These are phyloP conservation scores for Triplophysa dalaica DNA, from an alignment of 2,113 vertebrate species.

Conservation along the genomic window DNA sequence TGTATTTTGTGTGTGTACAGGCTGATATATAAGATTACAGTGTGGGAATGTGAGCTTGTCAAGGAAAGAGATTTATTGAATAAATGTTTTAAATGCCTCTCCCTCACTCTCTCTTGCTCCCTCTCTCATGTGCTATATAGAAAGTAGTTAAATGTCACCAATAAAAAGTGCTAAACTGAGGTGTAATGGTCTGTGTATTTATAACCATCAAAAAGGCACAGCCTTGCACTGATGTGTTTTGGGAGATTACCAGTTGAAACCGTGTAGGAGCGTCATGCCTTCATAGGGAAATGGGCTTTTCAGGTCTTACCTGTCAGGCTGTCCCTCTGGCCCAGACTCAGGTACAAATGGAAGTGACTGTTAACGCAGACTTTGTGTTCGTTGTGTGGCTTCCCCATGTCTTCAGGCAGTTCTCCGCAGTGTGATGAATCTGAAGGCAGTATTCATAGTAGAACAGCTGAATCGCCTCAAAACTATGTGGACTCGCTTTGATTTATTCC, in stretches of 20 bases:
- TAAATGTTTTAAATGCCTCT: conserved; percentile 60
- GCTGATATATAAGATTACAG: conserved; percentile 43
- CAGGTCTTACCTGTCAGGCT: neutral
- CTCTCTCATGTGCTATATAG: conserved; percentile 57
- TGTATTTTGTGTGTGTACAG: conserved; percentile 49
- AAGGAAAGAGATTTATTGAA: conserved; percentile 60
- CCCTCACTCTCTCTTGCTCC: neutral
- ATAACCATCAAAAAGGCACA: conserved; percentile 57
- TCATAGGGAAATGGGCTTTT: conserved; percentile 8
- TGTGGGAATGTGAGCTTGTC: conserved; percentile 31
- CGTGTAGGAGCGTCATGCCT: conserved; percentile 42
- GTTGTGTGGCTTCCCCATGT: neutral
- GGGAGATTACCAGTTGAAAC: conserved; percentile 54
- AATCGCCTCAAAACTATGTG: conserved; percentile 29
- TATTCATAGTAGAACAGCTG: conserved; percentile 12
- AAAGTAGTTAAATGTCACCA: conserved; percentile 70
- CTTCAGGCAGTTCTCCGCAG: neutral
- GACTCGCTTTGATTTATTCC: conserved; percentile 39
- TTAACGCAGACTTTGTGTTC: neutral
- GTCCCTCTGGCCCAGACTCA: neutral
- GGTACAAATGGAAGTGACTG: conserved; percentile 3
- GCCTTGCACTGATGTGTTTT: conserved; percentile 39
- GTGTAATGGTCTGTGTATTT: conserved; percentile 64
- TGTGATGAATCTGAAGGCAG: conserved; percentile 9
- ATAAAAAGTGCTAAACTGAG: conserved; percentile 65